Conservation (phyloP, 2,797 vertebrate species). For the Crocodylus rhombifer region DNA sequence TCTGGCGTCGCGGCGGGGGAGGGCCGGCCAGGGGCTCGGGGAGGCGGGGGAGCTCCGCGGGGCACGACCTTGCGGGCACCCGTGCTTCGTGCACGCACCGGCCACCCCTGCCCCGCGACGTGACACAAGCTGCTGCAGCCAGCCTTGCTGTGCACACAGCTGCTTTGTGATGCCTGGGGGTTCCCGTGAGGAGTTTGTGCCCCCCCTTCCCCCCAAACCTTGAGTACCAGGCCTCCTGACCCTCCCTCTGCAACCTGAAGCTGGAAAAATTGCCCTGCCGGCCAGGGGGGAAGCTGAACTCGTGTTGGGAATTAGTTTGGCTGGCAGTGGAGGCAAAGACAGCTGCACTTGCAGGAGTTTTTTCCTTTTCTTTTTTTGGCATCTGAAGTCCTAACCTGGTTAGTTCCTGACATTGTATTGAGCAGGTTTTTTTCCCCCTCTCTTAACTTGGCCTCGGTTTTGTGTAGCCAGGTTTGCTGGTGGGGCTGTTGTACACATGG, state of each 20-base stretch:
- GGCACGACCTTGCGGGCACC: not conserved
- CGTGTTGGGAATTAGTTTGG: not conserved
- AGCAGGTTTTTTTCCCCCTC: not conserved
- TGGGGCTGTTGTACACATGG: not conserved
- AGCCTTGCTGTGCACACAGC: not conserved
- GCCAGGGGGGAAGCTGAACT: not conserved
- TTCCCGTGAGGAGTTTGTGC: not conserved
- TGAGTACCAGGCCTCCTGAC: not conserved
- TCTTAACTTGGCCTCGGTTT: not conserved
- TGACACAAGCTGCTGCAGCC: not conserved
- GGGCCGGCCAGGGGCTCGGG: not conserved
- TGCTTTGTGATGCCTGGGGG: not conserved
- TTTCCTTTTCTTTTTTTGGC: not conserved
- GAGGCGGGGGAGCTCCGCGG: not conserved
- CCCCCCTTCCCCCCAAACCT: accelerated
- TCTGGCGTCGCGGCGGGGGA: not conserved
- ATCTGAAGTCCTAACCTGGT: not conserved
- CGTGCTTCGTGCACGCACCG: not conserved
- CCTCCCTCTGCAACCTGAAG: not conserved
- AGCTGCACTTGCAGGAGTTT: not conserved
- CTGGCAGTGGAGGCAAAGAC: not conserved
- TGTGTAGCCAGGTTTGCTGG: not conserved
- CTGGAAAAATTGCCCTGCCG: not conserved
- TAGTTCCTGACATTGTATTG: not conserved
- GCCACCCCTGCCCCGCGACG: not conserved